Conservation (phyloP, 2,797 vertebrate species). For the Sebastes trivittatus region DNA sequence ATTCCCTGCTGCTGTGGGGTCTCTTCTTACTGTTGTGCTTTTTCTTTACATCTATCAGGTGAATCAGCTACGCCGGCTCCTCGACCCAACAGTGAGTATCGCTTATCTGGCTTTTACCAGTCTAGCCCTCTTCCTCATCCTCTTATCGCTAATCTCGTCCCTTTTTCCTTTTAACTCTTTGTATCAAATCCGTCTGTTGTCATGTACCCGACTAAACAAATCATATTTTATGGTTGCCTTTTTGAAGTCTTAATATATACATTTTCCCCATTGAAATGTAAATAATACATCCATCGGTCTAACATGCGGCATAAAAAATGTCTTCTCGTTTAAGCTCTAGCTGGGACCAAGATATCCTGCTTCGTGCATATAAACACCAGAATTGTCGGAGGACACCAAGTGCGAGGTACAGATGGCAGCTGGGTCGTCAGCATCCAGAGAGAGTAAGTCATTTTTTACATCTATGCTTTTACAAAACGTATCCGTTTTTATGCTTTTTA, state of each 20-base stretch:
- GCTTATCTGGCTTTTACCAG: slow-evolving; percentile 8
- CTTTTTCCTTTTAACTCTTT: slow-evolving; percentile 8
- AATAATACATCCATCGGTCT: slow-evolving; percentile 1
- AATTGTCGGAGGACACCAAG: slow-evolving; percentile 93
- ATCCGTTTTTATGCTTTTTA: background rate
- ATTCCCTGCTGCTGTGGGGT: slow-evolving; percentile 21
- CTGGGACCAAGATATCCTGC: slow-evolving; percentile 76
- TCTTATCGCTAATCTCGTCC: slow-evolving; percentile 38
- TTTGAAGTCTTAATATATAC: slow-evolving; percentile 31
- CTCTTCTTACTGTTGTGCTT: slow-evolving; percentile 41
- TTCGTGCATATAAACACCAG: slow-evolving; percentile 84
- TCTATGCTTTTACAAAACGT: background rate
- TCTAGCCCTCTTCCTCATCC: slow-evolving; percentile 10
- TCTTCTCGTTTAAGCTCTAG: slow-evolving; percentile 49
- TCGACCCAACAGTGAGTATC: slow-evolving; percentile 70
- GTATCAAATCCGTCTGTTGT: slow-evolving; percentile 38
- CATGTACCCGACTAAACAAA: slow-evolving; percentile 40
- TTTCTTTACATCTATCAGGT: slow-evolving; percentile 69
- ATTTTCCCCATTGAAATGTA: slow-evolving; percentile 25
- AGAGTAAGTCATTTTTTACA: slow-evolving; percentile 69
- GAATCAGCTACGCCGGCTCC: slow-evolving; percentile 62
- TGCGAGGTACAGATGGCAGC: slow-evolving; percentile 88
- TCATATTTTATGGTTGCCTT: slow-evolving; percentile 35
- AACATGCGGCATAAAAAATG: slow-evolving; percentile 3
- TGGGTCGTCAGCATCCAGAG: slow-evolving; percentile 96